A percentile compares a stretch with the other conserved stretches of the same genome.
phyloP scores from a whole-genome alignment of 2,113 vertebrate species.

The Cyanocitta stelleri region DNA sequence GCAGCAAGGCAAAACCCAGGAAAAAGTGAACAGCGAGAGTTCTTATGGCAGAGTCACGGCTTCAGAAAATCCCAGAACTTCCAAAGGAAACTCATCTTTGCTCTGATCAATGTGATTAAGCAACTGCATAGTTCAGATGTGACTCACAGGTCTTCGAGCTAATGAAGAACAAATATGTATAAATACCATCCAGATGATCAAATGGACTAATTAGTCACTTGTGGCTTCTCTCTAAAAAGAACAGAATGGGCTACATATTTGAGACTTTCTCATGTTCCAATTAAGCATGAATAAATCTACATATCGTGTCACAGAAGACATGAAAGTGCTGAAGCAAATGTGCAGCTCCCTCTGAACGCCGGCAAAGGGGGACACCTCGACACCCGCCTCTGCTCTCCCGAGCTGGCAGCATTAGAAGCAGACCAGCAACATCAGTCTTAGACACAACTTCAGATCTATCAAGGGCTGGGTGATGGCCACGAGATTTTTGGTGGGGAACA shows the following conservation, averaged over 20 bases:
- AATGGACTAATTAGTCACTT: slow-evolving; percentile 74
- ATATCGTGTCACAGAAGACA: background rate
- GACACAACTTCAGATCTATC: fast-evolving
- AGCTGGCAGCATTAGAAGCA: fast-evolving
- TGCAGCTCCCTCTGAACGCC: fast-evolving
- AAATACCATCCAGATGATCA: slow-evolving; percentile 70
- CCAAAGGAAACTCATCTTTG: slow-evolving; percentile 3
- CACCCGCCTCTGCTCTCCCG: background rate
- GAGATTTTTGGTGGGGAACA: background rate
- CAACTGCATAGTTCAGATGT: slow-evolving; percentile 55
- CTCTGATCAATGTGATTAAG: slow-evolving; percentile 61
- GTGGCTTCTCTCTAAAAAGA: slow-evolving; percentile 58
- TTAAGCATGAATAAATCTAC: slow-evolving; percentile 46
- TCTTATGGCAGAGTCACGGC: background rate
- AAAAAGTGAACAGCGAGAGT: background rate
- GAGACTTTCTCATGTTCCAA: slow-evolving; percentile 45
- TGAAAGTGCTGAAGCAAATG: background rate
- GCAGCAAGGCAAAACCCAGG: background rate
- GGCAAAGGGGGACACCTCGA: background rate
- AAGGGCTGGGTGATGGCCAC: fast-evolving
- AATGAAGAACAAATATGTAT: slow-evolving; percentile 74
- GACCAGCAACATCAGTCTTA: background rate
- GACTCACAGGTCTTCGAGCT: slow-evolving; percentile 60
- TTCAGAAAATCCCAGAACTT: background rate
- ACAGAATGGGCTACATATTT: slow-evolving; percentile 56